Conservation (phyloP, 2,797 vertebrate species). For the Carcharodon carcharias region DNA sequence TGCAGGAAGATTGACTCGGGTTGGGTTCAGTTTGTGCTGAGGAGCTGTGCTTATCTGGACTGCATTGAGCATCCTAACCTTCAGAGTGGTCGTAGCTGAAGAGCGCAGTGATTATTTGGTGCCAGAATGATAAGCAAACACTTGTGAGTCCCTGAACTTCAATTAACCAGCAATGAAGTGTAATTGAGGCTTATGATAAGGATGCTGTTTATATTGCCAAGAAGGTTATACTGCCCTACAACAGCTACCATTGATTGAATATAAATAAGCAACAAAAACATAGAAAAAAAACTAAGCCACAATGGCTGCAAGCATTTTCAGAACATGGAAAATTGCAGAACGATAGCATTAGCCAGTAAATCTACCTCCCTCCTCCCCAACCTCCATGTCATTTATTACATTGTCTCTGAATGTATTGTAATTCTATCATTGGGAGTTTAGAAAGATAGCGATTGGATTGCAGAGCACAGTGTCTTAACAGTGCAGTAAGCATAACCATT, state of each 20-base stretch:
- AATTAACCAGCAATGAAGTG: constrained; percentile 19
- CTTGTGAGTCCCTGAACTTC: constrained; percentile 25
- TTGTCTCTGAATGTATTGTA: background rate
- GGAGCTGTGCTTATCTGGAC: background rate
- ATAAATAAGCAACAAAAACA: background rate
- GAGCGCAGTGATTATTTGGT: constrained; percentile 22
- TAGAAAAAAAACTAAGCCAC: background rate
- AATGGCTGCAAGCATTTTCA: background rate
- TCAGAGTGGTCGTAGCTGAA: constrained; percentile 20
- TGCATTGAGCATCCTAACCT: constrained; percentile 8
- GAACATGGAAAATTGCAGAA: background rate
- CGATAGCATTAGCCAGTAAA: background rate
- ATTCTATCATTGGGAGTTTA: background rate
- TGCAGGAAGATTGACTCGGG: background rate
- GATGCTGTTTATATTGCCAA: background rate
- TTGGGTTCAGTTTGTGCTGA: constrained; percentile 12
- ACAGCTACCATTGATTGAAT: background rate
- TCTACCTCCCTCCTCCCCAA: background rate
- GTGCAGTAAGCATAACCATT: background rate
- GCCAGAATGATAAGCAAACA: constrained; percentile 34
- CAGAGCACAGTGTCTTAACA: background rate
- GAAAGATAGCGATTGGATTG: background rate
- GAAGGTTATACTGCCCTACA: constrained; percentile 1
- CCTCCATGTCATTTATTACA: background rate
- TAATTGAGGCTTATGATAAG: constrained; percentile 28